Base-by-base conservation (phyloP, 2,888 invertebrate species). In the Lysandra coridon region DNA sequence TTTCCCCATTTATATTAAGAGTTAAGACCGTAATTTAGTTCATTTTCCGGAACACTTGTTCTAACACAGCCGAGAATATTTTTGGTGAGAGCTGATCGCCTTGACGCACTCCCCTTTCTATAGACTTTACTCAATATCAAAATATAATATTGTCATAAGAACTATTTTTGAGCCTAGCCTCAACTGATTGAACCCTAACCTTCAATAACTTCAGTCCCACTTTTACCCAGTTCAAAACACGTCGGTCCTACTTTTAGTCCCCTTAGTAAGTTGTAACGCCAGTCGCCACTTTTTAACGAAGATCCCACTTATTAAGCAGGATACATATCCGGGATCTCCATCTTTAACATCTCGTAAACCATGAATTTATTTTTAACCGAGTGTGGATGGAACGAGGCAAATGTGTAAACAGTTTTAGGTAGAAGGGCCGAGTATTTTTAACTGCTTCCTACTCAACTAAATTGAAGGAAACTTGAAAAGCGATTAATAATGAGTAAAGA, bases 341-440 rank as follows among this genome's bases (percentile, higher is more conserved):
- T 75, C 75, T 75, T 75, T 57, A 76, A 53, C 33, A 76, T 57
- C 75, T 49, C 75, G 53, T 76, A 76, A 76, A 53, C 57, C 49
- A 57, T 74, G 0, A 7, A 74, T n/a, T 44, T 76, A 76, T 53
- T 76, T 76, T 76, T 53, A 76, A 76, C 33, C 2, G 53, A 33
- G 57, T 57, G 57, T 33, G 30, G 76, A 76, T 76, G 76, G 17
- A 57, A 33, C 49, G 14, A 76, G 76, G 57, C 76, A 57, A 57
- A 53, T 14, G 33, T 14, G 33, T 57, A 76, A 76, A 76, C 76
- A 76, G 76, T 53, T 76, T 49, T 30, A 73, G 3, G 44, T 40
- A 7, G 74, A 74, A 53, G 75, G 75, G 75, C 49, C 49, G 74
- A n/a, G n/a, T 75, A 49, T 75, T 75, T 75, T 49, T 53, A 75